Evolutionary conservation across 2,113 vertebrate species (phyloP), one percentile per base, ranked within the genome.

Genomic region (Notechis scutatus): DNA sequence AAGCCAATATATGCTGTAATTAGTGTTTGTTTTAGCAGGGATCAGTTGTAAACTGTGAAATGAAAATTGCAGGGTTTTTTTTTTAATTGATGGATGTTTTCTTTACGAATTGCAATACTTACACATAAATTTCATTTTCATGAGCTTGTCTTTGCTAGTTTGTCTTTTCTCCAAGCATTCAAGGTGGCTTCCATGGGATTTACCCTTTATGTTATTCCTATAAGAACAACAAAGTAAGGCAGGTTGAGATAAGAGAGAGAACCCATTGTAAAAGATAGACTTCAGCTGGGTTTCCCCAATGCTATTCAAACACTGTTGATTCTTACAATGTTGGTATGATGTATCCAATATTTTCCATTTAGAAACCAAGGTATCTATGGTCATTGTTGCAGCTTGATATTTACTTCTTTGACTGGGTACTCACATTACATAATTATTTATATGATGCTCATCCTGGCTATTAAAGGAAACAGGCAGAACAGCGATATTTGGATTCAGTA

Each of bases 1-100:
- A 96, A 95, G 92, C 94, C 95, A 96, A 93, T 64, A 94, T 94
- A 93, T 95, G 50, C 59, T 50, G 93, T 95, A 97, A 96, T 97
- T 93, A 96, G 95, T 95, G 91, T 94, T 93, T 95, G 94, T 97
- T 95, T 96, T 96, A 95, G 90, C 93, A 96, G 94, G 93, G 96
- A 96, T 96, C 94, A 91, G 69, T 96, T 96, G 92, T 94, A 95
- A 94, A 50, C 94, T 94, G 85, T 94, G 95, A 95, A 95, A 92
- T 94, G 61, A 88, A 96, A 96, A 85, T 93, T 95, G 94, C 95
- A 18, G 89, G 87, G 87, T 95, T 95, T 96, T 81, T 50, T 34
- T 94, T 96, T 96, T 2, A 3, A 94, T 94, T 94, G 94, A 21
- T 86, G 34, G 93, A 69, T 96, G 42, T 95, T 96, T 92, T 87